These are phyloP conservation scores for Neodiprion pinetum DNA, from an alignment of 1,140 invertebrate species.

Conservation along the genomic window DNA sequence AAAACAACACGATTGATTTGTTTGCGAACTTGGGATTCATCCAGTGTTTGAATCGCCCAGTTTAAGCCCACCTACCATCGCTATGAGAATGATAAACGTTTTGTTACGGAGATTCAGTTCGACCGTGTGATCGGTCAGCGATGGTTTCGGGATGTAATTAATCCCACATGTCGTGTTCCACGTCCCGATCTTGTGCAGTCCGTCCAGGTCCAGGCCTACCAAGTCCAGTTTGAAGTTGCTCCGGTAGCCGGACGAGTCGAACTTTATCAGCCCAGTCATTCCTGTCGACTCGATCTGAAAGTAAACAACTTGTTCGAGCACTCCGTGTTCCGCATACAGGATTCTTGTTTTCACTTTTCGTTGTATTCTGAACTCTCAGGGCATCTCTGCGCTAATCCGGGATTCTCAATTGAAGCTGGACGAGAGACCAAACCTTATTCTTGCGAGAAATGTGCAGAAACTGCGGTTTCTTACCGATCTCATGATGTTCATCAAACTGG, in stretches of 20 bases:
- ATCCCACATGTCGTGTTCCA: constrained; percentile 70
- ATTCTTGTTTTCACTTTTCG: no score
- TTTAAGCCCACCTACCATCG: constrained; percentile 70
- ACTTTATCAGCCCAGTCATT: constrained; percentile 82
- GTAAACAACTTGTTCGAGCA: not conserved
- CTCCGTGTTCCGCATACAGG: no score
- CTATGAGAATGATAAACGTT: constrained; percentile 85
- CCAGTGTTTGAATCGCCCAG: not conserved
- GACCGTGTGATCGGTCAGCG: constrained; percentile 48
- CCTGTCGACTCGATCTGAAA: constrained; percentile 74
- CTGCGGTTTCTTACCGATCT: constrained; percentile 55
- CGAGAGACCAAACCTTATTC: no score
- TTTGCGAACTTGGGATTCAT: no score
- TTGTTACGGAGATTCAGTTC: constrained; percentile 76
- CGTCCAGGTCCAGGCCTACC: constrained; percentile 72
- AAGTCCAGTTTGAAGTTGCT: constrained; percentile 83
- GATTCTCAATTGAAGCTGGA: no score
- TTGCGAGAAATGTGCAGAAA: no score
- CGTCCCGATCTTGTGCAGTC: constrained; percentile 73
- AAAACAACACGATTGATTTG: constrained; percentile 19
- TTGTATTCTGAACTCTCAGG: no score
- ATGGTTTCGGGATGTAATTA: constrained; percentile 58
- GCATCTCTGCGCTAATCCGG: no score
- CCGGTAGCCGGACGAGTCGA: constrained; percentile 84
- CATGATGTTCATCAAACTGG: constrained; percentile 86